Evolutionary conservation across 2,888 invertebrate species (phyloP).

Genomic region (Euplexia lucipara): DNA sequence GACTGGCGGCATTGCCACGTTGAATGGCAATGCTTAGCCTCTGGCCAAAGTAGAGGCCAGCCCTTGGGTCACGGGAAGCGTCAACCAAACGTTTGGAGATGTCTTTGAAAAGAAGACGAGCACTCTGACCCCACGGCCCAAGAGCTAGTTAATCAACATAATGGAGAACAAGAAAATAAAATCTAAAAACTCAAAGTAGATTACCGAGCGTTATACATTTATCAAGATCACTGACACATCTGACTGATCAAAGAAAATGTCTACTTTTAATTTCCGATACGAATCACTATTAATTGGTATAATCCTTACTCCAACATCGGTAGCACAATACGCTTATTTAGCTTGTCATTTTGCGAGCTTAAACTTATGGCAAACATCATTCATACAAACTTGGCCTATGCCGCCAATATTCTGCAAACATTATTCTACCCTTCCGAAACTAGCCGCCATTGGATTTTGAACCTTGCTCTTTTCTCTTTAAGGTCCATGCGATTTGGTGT

Average conservation of each 20-base stretch:
- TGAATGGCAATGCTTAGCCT: too few species aligned
- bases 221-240: slow-evolving; percentile 39
- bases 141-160: too few species aligned
- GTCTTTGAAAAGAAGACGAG: too few species aligned
- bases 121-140: too few species aligned
- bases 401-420: slow-evolving; percentile 64
- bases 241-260: slow-evolving; percentile 11
- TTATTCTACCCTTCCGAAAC: slow-evolving; percentile 38
- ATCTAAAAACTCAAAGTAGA: slow-evolving; percentile 9
- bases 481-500: slow-evolving; percentile 9
- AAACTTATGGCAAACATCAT: slow-evolving; percentile 79
- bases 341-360: slow-evolving; percentile 78
- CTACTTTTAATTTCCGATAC: slow-evolving; percentile 59
- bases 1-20: too few species aligned
- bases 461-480: slow-evolving; percentile 37
- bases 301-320: slow-evolving; percentile 67
- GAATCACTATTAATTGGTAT: slow-evolving; percentile 62
- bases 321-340: slow-evolving; percentile 78
- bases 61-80: too few species aligned
- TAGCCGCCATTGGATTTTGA: slow-evolving; percentile 27
- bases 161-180: not conserved
- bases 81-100: too few species aligned
- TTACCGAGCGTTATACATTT: slow-evolving; percentile 28
- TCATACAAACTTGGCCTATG: slow-evolving; percentile 72
- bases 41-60: too few species aligned